Evolutionary conservation across 2,797 vertebrate species (phyloP), one percentile per base, ranked within the genome.

Genomic region (Loriculus beryllinus): DNA sequence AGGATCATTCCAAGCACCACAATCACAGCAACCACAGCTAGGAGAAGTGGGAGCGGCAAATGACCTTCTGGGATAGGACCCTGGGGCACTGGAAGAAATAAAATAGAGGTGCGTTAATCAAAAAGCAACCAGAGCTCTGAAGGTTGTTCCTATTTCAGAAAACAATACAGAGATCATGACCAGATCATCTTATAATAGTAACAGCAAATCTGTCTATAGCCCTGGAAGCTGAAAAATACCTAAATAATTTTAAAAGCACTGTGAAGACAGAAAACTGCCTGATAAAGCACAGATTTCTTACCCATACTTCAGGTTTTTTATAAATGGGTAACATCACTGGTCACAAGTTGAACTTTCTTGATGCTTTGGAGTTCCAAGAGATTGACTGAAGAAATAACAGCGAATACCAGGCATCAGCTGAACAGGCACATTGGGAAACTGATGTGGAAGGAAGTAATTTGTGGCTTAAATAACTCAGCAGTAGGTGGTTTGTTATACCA

Each of bases 21-120:
- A 52, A 98, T 98, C 82, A 98, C 98, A 80, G 97, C 97, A 70
- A 98, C 97, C 79, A 99, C 98, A 2, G 98, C 98, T 95, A 99
- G 90, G 95, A 99, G 98, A 79, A 99, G 97, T 8, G 98, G 97
- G 16, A 98, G 97, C 42, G 98, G 97, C 68, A 98, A 96, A 37
- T 97, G 98, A 82, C 96, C 97, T 29, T 98, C 98, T 17, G 96
- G 95, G 57, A 94, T 29, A 7, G 81, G 96, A 47, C 94, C 94
- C 48, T 97, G 97, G 4, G 97, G 97, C 80, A 96, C 96, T 98
- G 92, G 77, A 39, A 92, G 76, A 62, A 57, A 65, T 57, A 94
- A 75, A 63, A 63, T 2, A 54, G 17, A 70, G 9, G 2, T 33
- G 4, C 13, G 45, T 86, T 64, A 85, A 68, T 65, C 48, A 88